Evolutionary conservation across 2,797 vertebrate species (phyloP), one percentile per base, ranked within the genome.

Genomic region (Acanthurus lineatus): DNA sequence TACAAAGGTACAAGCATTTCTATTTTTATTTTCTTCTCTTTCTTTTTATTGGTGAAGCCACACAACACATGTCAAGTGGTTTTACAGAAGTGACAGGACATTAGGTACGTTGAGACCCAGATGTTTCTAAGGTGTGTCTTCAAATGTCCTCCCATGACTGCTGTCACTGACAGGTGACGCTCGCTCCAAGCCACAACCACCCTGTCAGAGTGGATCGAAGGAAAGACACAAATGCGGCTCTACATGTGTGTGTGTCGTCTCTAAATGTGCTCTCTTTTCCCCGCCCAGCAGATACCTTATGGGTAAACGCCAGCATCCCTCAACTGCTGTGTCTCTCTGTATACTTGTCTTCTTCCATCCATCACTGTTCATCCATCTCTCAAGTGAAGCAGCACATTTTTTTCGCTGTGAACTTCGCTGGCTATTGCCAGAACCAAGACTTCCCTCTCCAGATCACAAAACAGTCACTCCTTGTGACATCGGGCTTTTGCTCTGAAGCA

Each of bases 281-380:
- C 35, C 54, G 58, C 73, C 59, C 66, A 57, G 68, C 63, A 71
- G 63, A 78, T 60, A 83, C 79, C 82, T 83, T 85, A 84, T 60
- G 82, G 82, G 79, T 77, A 83, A 83, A 81, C 22, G 20, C 76
- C 66, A 63, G 67, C 63, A 40, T 70, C 77, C 76, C 77, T 86
- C 62, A 74, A 49, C 78, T 32, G 47, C 79, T 63, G 49, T 10
- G 71, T 66, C 62, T 52, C 59, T 78, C 54, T 72, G 69, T 65
- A 66, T 61, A 35, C 86, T 83, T 89, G 86, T 91, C 89, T 51
- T 73, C 78, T 83, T 80, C 76, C 11, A 87, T 93, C 86, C 76
- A 75, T 90, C 89, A 86, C 49, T 40, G 76, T 76, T 44, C 73
- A 66, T 61, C 63, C 38, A 20, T 77, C 19, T 8, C 56, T 82